These are phyloP conservation scores for Pyrrhosoma nymphula DNA, from an alignment of 2,888 invertebrate genomes.

Conservation along the genomic window DNA sequence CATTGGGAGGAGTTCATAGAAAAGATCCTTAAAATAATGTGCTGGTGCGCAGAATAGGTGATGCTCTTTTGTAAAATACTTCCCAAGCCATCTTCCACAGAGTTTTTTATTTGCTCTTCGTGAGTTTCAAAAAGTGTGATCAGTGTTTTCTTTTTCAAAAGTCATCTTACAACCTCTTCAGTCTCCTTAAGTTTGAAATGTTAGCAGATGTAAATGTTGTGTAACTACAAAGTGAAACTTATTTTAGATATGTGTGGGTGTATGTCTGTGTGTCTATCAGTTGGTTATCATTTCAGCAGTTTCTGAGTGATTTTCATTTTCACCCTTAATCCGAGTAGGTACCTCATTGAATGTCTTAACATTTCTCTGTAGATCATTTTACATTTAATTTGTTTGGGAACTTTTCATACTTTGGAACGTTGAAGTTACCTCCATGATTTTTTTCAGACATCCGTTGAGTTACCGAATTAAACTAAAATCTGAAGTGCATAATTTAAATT, in stretches of 20 bases:
- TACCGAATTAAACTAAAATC: too few relatives aligned
- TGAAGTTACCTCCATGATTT: too few relatives aligned
- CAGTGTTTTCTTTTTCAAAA: neutral
- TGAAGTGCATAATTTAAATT: too few relatives aligned
- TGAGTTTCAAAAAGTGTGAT: neutral
- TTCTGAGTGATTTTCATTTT: too few relatives aligned
- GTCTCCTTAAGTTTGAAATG: neutral
- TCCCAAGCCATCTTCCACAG: neutral
- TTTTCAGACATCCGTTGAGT: too few relatives aligned
- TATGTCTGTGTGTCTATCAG: too few relatives aligned
- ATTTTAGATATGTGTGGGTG: neutral
- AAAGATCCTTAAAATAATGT: neutral
- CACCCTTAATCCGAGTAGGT: too few relatives aligned
- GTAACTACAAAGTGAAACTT: neutral
- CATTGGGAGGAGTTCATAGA: neutral
- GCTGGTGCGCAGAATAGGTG: neutral
- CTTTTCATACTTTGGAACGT: too few relatives aligned
- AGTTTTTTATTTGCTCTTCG: neutral
- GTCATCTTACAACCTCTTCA: neutral
- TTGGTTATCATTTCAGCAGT: too few relatives aligned
- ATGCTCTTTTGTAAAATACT: conserved; percentile 17
- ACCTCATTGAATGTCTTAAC: too few relatives aligned
- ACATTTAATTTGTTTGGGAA: too few relatives aligned
- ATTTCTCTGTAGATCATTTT: too few relatives aligned
- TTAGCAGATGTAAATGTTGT: neutral